Percentiles rank a stretch among this genome's conserved stretches.
Conservation (phyloP, 1,140 invertebrate species). For the Drosophila tristis region DNA sequence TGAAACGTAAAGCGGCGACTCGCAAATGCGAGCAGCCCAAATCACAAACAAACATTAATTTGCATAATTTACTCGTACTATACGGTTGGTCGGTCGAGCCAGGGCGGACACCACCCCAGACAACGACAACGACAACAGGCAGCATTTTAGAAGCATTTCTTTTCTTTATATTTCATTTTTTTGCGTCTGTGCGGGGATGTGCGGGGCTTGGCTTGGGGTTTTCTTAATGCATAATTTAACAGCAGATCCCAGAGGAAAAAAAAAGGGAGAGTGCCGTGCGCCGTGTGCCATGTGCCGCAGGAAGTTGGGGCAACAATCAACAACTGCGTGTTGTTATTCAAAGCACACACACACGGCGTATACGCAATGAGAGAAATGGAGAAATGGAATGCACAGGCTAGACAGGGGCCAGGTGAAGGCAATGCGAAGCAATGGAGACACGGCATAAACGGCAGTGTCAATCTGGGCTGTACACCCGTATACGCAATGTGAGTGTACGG, state of each 20-base stretch:
- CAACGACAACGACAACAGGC: conserved; percentile 37
- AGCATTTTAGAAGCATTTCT: conserved; percentile 58
- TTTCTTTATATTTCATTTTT: conserved; percentile 37
- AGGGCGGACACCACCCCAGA: conserved; percentile 39
- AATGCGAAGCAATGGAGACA: too few relatives aligned
- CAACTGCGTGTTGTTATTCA: conserved; percentile 80
- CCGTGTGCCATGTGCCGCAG: conserved; percentile 23
- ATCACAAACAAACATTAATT: conserved; percentile 79
- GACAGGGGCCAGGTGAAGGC: too few relatives aligned
- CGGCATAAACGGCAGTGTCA: too few relatives aligned
- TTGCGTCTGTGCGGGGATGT: conserved; percentile 29
- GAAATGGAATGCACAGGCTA: too few relatives aligned
- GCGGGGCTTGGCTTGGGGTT: conserved; percentile 39
- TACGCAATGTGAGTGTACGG: background rate
- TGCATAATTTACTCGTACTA: conserved; percentile 67
- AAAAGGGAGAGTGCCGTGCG: conserved; percentile 2
- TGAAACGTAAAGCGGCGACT: conserved; percentile 12
- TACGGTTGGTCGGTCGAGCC: conserved; percentile 31
- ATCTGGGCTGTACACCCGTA: background rate
- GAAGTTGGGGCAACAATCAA: conserved; percentile 80
- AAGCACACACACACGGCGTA: conserved; percentile 47
- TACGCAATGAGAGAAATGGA: too few relatives aligned
- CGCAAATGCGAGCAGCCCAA: conserved; percentile 28
- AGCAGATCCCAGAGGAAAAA: conserved; percentile 43
- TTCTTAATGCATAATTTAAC: conserved; percentile 82